phyloP scores from a whole-genome alignment of 2,797 vertebrate genomes.

The Otus scops region DNA sequence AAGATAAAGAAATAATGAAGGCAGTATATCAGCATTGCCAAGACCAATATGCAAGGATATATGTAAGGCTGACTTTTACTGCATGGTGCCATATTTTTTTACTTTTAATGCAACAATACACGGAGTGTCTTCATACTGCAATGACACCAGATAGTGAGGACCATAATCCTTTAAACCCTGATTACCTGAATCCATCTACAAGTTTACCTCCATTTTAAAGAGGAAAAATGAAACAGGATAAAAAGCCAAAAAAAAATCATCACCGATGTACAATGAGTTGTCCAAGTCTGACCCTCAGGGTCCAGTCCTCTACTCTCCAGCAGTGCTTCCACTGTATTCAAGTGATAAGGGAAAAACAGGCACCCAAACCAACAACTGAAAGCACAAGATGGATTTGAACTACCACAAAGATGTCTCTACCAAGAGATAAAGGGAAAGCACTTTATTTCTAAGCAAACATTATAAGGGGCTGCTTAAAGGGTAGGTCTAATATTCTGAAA shows the following conservation, averaged over 20 bases:
- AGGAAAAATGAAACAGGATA: background rate
- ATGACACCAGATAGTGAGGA: background rate
- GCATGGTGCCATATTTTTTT: background rate
- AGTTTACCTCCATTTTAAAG: background rate
- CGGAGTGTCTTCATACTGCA: background rate
- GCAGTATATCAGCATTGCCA: too few species aligned
- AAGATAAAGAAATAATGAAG: background rate
- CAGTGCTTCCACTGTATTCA: too few species aligned
- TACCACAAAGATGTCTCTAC: background rate
- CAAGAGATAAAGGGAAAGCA: background rate
- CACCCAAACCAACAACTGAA: background rate
- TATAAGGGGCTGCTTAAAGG: background rate
- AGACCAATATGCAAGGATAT: background rate
- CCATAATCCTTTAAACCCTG: background rate
- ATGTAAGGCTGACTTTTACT: background rate
- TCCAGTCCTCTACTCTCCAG: background rate
- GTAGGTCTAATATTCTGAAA: background rate
- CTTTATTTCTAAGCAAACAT: background rate
- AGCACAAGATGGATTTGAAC: background rate
- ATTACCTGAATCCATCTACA: background rate
- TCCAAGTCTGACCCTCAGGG: background rate
- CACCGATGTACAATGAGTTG: background rate
- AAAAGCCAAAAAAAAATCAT: background rate
- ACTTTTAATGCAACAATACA: background rate
- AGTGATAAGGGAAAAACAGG: background rate